phyloP scores from a whole-genome alignment of 1,140 invertebrate species.

The Ostrea denselamellosa region DNA sequence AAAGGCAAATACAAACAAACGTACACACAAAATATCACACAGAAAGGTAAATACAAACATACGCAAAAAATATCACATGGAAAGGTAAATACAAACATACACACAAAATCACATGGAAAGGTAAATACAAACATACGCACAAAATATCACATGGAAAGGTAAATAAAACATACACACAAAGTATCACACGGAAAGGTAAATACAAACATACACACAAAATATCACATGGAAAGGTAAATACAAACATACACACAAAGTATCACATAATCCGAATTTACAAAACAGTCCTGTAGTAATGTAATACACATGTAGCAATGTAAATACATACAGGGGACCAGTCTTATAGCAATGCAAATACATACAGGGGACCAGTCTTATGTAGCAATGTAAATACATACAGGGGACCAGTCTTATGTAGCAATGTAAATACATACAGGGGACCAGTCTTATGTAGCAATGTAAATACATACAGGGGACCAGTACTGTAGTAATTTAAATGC shows the following conservation, averaged over 20 bases:
- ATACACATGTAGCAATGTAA: conserved; percentile 58
- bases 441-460: neutral
- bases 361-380: neutral
- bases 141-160: conserved; percentile 41
- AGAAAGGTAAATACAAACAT: neutral
- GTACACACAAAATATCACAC: neutral
- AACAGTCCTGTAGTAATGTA: conserved; percentile 56
- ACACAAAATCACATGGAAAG: neutral
- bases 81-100: neutral
- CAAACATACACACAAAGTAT: conserved; percentile 1
- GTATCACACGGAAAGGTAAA: neutral
- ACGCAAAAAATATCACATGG: neutral
- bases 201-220: neutral
- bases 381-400: neutral
- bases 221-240: neutral
- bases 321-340: neutral
- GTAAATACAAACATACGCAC: neutral
- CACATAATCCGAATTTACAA: conserved; percentile 51
- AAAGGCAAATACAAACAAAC: neutral
- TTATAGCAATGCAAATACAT: neutral
- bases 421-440: neutral
- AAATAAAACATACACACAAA: neutral
- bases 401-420: neutral
- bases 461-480: neutral
- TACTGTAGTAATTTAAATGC: neutral